Conservation (phyloP, 2,113 vertebrate species). For the Pedionomus torquatus region DNA sequence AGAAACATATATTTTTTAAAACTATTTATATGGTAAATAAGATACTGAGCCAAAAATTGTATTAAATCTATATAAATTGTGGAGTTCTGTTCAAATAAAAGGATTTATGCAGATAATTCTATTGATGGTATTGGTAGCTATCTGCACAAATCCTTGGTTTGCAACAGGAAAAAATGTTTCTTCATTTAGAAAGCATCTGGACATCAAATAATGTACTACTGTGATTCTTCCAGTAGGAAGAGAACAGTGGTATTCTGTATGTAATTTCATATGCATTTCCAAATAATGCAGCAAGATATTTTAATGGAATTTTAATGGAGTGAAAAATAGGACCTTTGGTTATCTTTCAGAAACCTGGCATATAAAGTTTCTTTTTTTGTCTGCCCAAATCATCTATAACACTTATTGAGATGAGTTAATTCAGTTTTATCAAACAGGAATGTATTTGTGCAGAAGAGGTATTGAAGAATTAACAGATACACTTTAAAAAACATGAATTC, state of each 20-base stretch:
- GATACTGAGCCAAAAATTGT: neutral
- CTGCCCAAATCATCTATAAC: neutral
- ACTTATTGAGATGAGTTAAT: neutral
- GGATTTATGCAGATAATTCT: neutral
- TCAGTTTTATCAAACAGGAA: neutral
- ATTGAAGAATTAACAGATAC: neutral
- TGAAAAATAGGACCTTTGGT: neutral
- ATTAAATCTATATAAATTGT: neutral
- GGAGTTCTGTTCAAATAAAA: neutral
- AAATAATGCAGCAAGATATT: neutral
- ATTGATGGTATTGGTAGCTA: neutral
- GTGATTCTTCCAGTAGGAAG: neutral
- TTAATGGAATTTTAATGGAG: neutral
- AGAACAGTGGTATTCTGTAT: neutral
- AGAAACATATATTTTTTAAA: neutral
- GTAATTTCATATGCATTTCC: neutral
- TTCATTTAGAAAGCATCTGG: neutral
- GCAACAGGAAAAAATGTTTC: neutral
- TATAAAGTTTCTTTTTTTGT: neutral
- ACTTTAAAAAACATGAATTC: neutral
- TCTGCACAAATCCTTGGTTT: neutral
- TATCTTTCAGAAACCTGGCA: neutral
- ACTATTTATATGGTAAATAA: neutral
- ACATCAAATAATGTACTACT: neutral
- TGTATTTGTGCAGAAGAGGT: neutral